Conservation (phyloP, 1,140 invertebrate species). For the Hyphantria cunea region DNA sequence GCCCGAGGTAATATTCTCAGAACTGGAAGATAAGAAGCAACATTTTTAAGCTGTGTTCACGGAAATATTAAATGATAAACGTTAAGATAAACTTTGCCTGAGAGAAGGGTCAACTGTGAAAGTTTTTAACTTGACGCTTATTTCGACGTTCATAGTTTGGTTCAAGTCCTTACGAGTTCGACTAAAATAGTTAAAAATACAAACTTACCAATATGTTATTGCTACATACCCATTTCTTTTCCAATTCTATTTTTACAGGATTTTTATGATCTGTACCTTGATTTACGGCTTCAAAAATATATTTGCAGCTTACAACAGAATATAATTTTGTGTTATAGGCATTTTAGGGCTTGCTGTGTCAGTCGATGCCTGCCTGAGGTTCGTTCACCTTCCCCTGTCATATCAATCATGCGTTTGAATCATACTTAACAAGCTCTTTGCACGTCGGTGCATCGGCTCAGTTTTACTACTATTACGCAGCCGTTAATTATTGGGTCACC, state of each 20-base stretch:
- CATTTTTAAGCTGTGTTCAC: conserved; percentile 62
- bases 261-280: conserved; percentile 51
- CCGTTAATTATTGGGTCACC: conserved; percentile 29
- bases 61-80: conserved; percentile 61
- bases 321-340: conserved; percentile 58
- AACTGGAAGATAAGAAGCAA: conserved; percentile 53
- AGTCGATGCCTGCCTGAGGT: conserved; percentile 50
- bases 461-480: conserved; percentile 5
- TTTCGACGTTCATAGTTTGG: conserved; percentile 3
- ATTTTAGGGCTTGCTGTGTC: conserved; percentile 62
- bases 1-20: conserved; percentile 39
- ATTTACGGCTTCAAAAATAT: conserved; percentile 60
- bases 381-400: conserved; percentile 58
- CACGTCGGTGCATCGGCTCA: conserved; percentile 13
- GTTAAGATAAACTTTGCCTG: conserved; percentile 51
- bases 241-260: conserved; percentile 55
- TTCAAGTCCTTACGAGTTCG: neutral
- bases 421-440: conserved; percentile 31
- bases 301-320: conserved; percentile 64
- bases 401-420: conserved; percentile 51
- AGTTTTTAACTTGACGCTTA: conserved; percentile 37
- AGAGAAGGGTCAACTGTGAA: conserved; percentile 45
- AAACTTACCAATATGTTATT: too few species aligned
- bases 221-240: conserved; percentile 22
- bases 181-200: too few species aligned